Evolutionary conservation across 2,113 vertebrate species (phyloP).

Genomic region (Ciconia maguari): DNA sequence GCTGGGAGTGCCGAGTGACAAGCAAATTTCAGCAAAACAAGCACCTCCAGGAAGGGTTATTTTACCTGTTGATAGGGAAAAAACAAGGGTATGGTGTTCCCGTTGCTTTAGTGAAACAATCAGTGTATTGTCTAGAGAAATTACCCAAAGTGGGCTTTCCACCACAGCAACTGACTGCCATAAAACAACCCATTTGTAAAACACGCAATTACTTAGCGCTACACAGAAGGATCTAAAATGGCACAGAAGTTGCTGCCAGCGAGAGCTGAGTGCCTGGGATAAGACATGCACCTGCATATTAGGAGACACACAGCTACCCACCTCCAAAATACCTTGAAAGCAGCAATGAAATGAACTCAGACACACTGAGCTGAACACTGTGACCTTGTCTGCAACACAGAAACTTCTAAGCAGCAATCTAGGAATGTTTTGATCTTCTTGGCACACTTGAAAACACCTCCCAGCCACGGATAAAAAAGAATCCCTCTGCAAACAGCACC

Average conservation of each 20-base stretch:
- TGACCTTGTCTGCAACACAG: not conserved
- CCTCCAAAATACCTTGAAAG: not conserved
- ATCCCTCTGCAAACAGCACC: not conserved
- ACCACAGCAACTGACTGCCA: not conserved
- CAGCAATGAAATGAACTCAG: not conserved
- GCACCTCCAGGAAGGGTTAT: not conserved
- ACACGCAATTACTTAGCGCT: not conserved
- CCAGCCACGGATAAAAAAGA: not conserved
- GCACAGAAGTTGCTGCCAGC: not conserved
- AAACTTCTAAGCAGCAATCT: not conserved
- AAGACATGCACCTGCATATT: not conserved
- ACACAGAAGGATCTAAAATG: not conserved
- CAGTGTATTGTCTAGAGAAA: not conserved
- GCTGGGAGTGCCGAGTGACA: not conserved
- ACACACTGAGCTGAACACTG: not conserved
- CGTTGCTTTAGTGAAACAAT: not conserved
- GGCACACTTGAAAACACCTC: not conserved
- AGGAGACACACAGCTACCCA: not conserved
- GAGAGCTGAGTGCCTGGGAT: not conserved
- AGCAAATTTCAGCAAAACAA: not conserved
- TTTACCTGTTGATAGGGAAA: not conserved
- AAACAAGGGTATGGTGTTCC: not conserved
- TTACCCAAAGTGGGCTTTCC: not conserved
- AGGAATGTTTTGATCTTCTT: not conserved
- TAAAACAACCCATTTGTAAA: not conserved